These are phyloP conservation scores for Hylia prasina DNA, from an alignment of 2,113 vertebrate species.

Conservation along the genomic window DNA sequence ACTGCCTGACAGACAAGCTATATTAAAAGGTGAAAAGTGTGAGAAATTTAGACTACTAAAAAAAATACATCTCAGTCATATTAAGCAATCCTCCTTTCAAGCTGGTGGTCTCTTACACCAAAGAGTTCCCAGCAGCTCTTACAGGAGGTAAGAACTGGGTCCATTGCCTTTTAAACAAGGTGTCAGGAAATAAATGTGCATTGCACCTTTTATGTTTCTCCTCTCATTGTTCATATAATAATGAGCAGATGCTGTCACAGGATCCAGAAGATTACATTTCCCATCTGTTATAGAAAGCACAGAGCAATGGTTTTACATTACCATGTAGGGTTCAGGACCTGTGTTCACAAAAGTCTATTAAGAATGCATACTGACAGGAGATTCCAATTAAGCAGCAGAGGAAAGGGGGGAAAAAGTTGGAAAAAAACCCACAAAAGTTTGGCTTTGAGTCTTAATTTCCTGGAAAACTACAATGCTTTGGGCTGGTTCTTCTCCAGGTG, in stretches of 20 bases:
- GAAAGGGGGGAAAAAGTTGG: background rate
- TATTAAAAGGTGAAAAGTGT: background rate
- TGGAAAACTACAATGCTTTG: background rate
- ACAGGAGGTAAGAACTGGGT: background rate
- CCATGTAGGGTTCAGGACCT: conserved; percentile 16
- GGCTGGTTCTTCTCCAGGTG: background rate
- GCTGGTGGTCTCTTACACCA: background rate
- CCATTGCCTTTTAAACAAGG: background rate
- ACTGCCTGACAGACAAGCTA: background rate
- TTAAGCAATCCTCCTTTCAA: background rate
- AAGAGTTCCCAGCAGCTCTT: background rate
- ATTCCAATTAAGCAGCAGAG: conserved; percentile 24
- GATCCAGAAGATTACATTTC: conserved; percentile 51
- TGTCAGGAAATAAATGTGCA: background rate
- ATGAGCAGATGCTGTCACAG: conserved; percentile 12
- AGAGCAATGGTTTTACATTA: conserved; percentile 40
- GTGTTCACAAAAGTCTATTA: conserved; percentile 34
- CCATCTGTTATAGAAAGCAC: background rate
- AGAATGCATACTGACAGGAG: conserved; percentile 12
- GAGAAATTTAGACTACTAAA: background rate
- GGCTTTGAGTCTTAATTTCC: background rate
- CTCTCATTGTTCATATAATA: conserved; percentile 41
- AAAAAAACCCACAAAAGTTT: background rate
- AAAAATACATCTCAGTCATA: background rate
- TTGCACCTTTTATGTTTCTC: background rate